A percentile compares a stretch with the other conserved stretches of the same genome.
Evolutionary conservation across 2,888 invertebrate species (phyloP).

Genomic region (Exephanes ischioxanthus): DNA sequence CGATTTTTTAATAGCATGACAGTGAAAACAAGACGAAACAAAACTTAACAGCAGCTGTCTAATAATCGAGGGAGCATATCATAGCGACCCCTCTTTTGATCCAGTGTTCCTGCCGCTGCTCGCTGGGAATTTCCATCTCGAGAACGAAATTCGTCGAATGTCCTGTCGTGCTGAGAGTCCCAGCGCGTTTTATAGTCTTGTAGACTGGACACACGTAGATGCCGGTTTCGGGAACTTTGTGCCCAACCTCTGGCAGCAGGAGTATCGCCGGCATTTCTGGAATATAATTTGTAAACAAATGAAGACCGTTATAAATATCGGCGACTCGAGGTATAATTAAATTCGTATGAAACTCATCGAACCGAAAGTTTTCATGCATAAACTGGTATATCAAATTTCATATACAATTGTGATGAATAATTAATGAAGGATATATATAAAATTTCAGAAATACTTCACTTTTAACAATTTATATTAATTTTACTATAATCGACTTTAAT

Average conservation of each 20-base stretch:
- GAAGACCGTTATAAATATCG: neutral
- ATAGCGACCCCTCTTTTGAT: slow-evolving; percentile 88
- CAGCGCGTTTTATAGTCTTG: slow-evolving; percentile 88
- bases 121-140: slow-evolving; percentile 87
- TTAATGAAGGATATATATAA: too few relatives aligned
- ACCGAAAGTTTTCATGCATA: too few relatives aligned
- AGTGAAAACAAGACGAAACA: neutral
- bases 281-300: slow-evolving; percentile 48
- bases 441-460: too few relatives aligned
- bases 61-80: slow-evolving; percentile 87
- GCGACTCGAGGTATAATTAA: too few relatives aligned
- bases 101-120: slow-evolving; percentile 87
- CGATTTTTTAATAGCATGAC: neutral
- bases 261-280: slow-evolving; percentile 90
- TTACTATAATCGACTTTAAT: too few relatives aligned
- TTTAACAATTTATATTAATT: too few relatives aligned
- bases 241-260: slow-evolving; percentile 89
- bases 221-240: slow-evolving; percentile 85
- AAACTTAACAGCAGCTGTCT: slow-evolving; percentile 29
- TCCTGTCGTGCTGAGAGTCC: slow-evolving; percentile 89
- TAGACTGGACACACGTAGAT: slow-evolving; percentile 89
- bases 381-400: neutral
- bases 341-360: too few relatives aligned
- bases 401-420: neutral
- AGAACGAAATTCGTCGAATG: slow-evolving; percentile 90